phyloP scores from a whole-genome alignment of 2,888 invertebrate species.

The Eristalinus aeneus region DNA sequence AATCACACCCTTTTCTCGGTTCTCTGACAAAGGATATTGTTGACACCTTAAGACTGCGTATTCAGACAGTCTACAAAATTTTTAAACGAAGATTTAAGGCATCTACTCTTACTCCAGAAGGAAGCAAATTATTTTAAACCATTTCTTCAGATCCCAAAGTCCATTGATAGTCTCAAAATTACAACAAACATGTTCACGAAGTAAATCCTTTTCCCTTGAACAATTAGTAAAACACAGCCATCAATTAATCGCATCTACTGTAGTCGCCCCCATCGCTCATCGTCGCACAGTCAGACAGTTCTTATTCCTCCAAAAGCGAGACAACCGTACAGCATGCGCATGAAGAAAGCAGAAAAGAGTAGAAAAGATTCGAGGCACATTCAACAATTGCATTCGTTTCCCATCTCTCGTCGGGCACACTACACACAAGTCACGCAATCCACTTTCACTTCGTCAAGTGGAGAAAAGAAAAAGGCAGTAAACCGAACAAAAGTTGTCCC shows the following conservation, averaged over 20 bases:
- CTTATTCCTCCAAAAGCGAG: constrained; percentile 12
- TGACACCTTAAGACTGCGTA: no score
- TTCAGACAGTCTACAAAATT: no score
- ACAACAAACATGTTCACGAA: no score
- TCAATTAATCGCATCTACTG: not conserved
- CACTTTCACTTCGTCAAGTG: not conserved
- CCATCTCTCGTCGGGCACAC: constrained; percentile 21
- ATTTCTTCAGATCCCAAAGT: no score
- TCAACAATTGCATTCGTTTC: constrained; percentile 50
- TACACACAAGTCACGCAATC: constrained; percentile 1
- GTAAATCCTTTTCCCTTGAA: no score
- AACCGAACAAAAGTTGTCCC: not conserved
- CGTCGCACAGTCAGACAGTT: constrained; percentile 31
- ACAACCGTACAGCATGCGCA: constrained; percentile 20
- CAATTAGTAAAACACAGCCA: no score
- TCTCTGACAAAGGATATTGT: no score
- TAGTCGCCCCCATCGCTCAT: constrained; percentile 10
- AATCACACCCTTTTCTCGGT: no score
- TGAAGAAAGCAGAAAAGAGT: constrained; percentile 46
- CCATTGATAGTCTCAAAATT: no score
- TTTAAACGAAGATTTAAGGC: no score
- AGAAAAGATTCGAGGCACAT: constrained; percentile 39
- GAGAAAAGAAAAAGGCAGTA: not conserved
- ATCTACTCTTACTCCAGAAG: no score
- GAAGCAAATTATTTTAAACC: no score